Evolutionary conservation across 1,140 invertebrate genomes (phyloP), one percentile per base, ranked within the genome.

Genomic region (Heterodera carotae): DNA sequence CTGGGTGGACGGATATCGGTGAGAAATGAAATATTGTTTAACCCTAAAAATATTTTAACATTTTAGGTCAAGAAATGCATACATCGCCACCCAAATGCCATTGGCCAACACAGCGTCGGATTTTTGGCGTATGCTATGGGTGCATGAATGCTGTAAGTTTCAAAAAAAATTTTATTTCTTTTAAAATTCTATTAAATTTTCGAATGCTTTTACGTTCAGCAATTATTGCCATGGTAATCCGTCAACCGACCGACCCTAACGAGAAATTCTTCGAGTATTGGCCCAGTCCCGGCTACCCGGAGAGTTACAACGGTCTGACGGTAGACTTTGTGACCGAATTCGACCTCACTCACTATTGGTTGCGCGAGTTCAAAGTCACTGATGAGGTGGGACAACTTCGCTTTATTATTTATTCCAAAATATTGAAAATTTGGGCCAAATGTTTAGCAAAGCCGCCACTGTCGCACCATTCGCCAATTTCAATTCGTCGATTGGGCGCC

Each of bases 91-190:
- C 6, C 97, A 99, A 90, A 96, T 96, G 12, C 97, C 97, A 0
- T 89, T 98, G 22, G 92, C 92, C 33, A 94, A 98, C 82, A 99
- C 97, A 0, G 94, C 94, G 0, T 95, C 97, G 83, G 97, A 99
- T 88, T 96, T 99, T 84, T 99, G 97, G 97, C 91, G 97, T 79
- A 98, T 98, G 96, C 90, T 99, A n/a, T 99, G 97, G 97, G 96
- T 99, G 88, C 95, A 99, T 88, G 98, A 99, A 89, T 98, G 95
- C 0, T 98, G 95, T 6, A 71, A 27, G 39, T n/a, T n/a, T 43
- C 18, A 18, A 31, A 22, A 70, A 36, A 4, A 69, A 43, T 2
- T 29, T 25, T 8, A 12, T 33, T 3, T 5, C 22, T 56, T 53
- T 8, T 15, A 4, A n/a, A n/a, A n/a, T n/a, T n/a, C 18, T 56